Percentiles rank a stretch among this genome's conserved stretches.
Conservation (phyloP, 2,888 invertebrate genomes). For the Hirtodrosophila duncani region DNA sequence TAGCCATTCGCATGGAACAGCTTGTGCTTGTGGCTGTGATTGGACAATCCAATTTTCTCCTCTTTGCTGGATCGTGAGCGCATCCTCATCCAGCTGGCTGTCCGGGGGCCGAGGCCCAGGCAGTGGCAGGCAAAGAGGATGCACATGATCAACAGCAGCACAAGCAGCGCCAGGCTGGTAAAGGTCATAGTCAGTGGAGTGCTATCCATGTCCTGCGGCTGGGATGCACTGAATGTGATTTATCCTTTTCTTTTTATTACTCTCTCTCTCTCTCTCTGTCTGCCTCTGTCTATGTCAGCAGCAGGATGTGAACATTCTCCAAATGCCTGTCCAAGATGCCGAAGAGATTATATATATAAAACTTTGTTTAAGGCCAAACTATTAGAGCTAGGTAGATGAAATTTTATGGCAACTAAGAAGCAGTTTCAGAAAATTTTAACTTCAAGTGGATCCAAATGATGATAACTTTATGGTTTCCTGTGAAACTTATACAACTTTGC, state of each 20-base stretch:
- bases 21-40: slow-evolving; percentile 77
- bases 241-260: not conserved
- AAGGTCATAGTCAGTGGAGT: slow-evolving; percentile 60
- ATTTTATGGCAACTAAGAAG: too few species aligned
- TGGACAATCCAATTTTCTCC: slow-evolving; percentile 78
- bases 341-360: too few species aligned
- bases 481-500: too few species aligned
- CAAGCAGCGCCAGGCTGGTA: slow-evolving; percentile 72
- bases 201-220: slow-evolving; percentile 66
- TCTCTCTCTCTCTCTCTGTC: not conserved
- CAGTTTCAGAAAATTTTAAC: too few species aligned
- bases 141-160: slow-evolving; percentile 73
- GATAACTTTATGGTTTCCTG: too few species aligned
- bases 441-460: too few species aligned
- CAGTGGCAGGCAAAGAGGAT: slow-evolving; percentile 75
- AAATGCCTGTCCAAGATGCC: too few species aligned
- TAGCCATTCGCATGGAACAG: slow-evolving; percentile 84
- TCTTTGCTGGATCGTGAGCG: slow-evolving; percentile 78
- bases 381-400: too few species aligned
- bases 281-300: too few species aligned
- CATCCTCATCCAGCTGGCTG: slow-evolving; percentile 75
- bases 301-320: too few species aligned
- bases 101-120: slow-evolving; percentile 71
- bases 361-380: too few species aligned
- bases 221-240: slow-evolving; percentile 8